These are phyloP conservation scores for Bergia puertoricense DNA, from an alignment of 92 coral and sea anemone genomes.

Conservation along the genomic window DNA sequence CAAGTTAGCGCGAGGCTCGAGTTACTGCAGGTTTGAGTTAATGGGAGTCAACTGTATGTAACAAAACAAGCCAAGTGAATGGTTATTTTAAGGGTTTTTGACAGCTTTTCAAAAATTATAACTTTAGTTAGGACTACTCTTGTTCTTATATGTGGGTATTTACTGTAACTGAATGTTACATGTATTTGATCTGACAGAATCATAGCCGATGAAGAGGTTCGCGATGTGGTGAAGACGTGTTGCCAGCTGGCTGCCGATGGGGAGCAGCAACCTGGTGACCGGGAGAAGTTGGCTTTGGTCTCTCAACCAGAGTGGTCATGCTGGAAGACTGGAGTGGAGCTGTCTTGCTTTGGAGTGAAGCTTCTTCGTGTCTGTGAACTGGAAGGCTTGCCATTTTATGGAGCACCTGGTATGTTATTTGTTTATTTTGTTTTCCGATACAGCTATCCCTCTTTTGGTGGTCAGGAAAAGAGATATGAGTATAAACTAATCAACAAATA, in stretches of 20 bases:
- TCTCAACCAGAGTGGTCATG: conserved; percentile 98
- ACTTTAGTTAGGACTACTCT: neutral
- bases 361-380: conserved; percentile 88
- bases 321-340: conserved; percentile 98
- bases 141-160: neutral
- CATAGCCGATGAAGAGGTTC: conserved; percentile 89
- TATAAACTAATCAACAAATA: too few relatives aligned
- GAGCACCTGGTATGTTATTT: conserved; percentile 82
- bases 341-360: conserved; percentile 96
- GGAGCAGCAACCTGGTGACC: conserved; percentile 71
- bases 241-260: conserved; percentile 85
- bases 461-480: too few relatives aligned
- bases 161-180: neutral
- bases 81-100: too few relatives aligned
- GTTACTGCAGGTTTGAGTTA: too few relatives aligned
- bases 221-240: conserved; percentile 81
- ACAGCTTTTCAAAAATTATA: too few relatives aligned
- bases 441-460: too few relatives aligned
- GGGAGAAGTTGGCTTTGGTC: conserved; percentile 71
- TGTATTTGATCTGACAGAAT: conserved; percentile 54
- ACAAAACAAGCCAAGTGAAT: neutral
- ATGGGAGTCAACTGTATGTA: too few relatives aligned
- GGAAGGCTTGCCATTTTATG: conserved; percentile 87
- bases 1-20: too few relatives aligned
- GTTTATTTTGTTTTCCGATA: too few relatives aligned